Base-by-base conservation (phyloP, 2,888 invertebrate genomes). In the Arenicola marina region DNA sequence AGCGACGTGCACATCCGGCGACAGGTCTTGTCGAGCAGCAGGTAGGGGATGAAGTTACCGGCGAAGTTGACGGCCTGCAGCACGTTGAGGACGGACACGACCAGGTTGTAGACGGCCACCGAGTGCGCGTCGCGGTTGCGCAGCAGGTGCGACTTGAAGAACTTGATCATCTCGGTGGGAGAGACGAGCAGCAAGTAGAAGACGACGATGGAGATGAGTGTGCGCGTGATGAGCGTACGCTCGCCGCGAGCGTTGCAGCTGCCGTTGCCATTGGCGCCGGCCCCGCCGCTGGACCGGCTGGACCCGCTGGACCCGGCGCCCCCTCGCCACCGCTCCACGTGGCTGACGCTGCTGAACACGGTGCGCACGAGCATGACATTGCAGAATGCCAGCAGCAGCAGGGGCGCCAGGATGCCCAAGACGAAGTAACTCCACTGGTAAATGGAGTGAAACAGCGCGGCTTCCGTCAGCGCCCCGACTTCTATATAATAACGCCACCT, bases 161-260 rank as follows among this genome's bases (percentile, higher is more conserved):
- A 48, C 26, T 48, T 48, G 48, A n/a, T 48, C 18, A 48, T 48
- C 24, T 48, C 48, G 7, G 48, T 24, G 7, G 48, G 48, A 7
- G 48, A 48, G n/a, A 48, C 48, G n/a, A 48, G 26, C n/a, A 48
- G 26, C 48, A 48, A 24, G 48, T 48, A 48, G 48, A 24, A 48
- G 26, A 48, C 24, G 15, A 48, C 26, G 48, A 48, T 48, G 48
- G 18, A 48, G 24, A 48, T 48, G 15, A 24, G 15, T 24, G 24
- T 24, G 7, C 24, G 11, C 18, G 48, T 48, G n/a, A 48, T 48
- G n/a, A 48, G 48, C 7, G 15, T 48, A 7, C 48, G 48, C 48
- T 24, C 48, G 15, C 48, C 18, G 26, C 26, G 11, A n/a, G n/a
- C n/a, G n/a, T n/a, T n/a, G n/a, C n/a, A n/a, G n/a, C n/a, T n/a